Evolutionary conservation across 35 echinoderm and acorn worm species (phyloP).

Genomic region (Strongylocentrotus purpuratus): DNA sequence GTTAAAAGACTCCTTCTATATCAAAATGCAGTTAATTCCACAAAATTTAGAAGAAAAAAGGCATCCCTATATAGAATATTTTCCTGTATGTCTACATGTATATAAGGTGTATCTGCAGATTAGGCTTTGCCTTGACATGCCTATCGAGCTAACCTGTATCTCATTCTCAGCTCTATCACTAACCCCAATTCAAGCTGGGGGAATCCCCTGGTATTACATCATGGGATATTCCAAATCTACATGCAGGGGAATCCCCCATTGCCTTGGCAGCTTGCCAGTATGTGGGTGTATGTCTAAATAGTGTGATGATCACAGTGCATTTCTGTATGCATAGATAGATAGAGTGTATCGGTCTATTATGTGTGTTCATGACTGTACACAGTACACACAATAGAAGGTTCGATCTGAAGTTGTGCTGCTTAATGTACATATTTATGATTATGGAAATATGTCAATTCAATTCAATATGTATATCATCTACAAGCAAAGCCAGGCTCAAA

Average conservation of each 20-base stretch:
- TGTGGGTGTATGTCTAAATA: not conserved
- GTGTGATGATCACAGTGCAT: not conserved
- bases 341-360: no score
- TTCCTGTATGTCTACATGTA: slow-evolving; percentile 4
- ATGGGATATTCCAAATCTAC: not conserved
- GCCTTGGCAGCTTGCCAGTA: not conserved
- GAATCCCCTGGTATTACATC: not conserved
- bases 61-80: not conserved
- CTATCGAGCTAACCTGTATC: not conserved
- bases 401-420: no score
- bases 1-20: not conserved
- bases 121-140: not conserved
- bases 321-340: not conserved
- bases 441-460: no score
- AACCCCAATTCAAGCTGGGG: not conserved
- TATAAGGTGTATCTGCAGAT: not conserved
- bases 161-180: not conserved
- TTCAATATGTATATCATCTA: no score
- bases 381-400: no score
- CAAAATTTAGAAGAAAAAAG: not conserved
- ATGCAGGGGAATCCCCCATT: not conserved
- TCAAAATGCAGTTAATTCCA: not conserved
- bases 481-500: no score
- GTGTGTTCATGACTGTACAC: no score
- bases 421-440: no score